phyloP scores from a whole-genome alignment of 2,113 vertebrate species.

The Pelusios castaneus region DNA sequence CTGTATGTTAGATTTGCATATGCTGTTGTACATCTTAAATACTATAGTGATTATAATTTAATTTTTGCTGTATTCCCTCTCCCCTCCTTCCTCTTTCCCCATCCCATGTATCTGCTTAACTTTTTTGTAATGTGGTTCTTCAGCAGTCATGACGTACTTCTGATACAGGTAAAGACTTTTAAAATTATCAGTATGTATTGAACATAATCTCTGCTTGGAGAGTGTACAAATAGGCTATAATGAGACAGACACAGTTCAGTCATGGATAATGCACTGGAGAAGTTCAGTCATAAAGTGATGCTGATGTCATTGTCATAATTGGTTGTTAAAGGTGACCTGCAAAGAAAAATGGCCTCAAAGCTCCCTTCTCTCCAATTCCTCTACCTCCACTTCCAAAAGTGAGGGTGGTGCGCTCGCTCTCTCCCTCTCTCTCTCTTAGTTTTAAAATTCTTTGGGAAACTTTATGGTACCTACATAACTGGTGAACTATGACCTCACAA shows the following conservation, averaged over 20 bases:
- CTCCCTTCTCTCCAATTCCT: neutral
- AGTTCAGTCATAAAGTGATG: neutral
- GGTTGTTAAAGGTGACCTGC: neutral
- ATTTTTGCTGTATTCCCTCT: neutral
- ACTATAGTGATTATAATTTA: neutral
- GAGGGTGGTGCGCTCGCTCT: too few species aligned
- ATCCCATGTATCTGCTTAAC: neutral
- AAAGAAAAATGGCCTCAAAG: neutral
- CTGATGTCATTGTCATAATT: accelerated
- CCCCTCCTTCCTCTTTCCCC: neutral
- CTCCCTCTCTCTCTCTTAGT: too few species aligned
- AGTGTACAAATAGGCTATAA: neutral
- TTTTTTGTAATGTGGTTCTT: slow-evolving; percentile 47
- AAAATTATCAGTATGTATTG: slow-evolving; percentile 16
- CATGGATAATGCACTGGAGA: neutral
- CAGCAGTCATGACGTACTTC: slow-evolving; percentile 42
- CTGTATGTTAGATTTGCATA: neutral
- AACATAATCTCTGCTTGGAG: neutral
- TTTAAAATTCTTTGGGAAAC: neutral
- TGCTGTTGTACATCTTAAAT: neutral
- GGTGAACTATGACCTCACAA: too few species aligned
- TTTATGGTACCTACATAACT: neutral
- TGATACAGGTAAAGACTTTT: slow-evolving; percentile 44
- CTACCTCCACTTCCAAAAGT: neutral
- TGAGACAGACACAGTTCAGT: accelerated